phyloP scores from a whole-genome alignment of 2,797 vertebrate genomes.

The Vultur gryphus region DNA sequence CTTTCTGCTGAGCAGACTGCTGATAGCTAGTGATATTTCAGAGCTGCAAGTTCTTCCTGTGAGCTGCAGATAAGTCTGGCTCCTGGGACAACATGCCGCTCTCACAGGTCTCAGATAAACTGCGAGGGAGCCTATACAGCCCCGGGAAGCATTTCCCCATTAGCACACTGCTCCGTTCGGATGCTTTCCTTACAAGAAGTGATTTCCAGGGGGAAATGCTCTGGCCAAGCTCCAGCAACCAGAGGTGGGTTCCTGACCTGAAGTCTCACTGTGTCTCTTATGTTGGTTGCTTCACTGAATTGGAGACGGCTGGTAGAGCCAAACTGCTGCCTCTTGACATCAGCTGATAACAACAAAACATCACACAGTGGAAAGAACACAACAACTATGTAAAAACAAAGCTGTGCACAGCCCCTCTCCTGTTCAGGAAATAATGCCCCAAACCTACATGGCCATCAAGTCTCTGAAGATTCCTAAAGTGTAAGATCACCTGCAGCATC shows the following conservation, averaged over 20 bases:
- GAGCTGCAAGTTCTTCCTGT: not conserved
- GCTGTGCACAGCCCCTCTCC: fast-evolving
- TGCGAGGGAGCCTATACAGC: not conserved
- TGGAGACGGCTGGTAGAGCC: not conserved
- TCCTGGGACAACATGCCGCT: not conserved
- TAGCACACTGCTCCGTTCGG: not conserved
- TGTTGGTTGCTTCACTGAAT: not conserved
- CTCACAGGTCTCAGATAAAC: not conserved
- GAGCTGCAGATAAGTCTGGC: not conserved
- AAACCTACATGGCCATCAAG: not conserved
- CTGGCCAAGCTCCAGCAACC: not conserved
- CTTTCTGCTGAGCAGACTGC: not conserved
- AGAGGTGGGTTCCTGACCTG: not conserved
- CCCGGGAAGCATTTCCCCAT: not conserved
- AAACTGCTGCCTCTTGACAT: not conserved
- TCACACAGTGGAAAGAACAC: not conserved
- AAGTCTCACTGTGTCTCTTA: not conserved
- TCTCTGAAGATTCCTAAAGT: not conserved
- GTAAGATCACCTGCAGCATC: not conserved
- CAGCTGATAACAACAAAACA: not conserved
- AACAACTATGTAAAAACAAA: not conserved
- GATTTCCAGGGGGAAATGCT: not conserved
- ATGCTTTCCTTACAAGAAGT: not conserved
- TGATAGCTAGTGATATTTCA: not conserved
- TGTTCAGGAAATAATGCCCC: not conserved